Evolutionary conservation across 1,140 invertebrate genomes (phyloP), one percentile per base, ranked within the genome.

Genomic region (Heliothis subflexa): DNA sequence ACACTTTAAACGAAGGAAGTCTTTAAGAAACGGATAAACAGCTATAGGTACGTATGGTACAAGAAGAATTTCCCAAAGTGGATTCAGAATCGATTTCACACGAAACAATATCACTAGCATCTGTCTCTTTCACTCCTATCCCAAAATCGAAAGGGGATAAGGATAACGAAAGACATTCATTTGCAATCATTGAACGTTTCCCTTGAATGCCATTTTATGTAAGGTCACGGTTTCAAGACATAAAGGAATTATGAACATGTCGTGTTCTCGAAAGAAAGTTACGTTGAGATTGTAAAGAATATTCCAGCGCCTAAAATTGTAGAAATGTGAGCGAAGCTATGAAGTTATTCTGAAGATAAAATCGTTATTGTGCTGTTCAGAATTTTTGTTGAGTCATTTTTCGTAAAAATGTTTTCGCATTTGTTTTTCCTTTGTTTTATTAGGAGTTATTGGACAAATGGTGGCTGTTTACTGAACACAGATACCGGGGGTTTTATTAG

Each of bases 31-130:
- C 4, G 14, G 54, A 54, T 18, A 55, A 55, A n/a, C n/a, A n/a
- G 16, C 10, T 18, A 25, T 25, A 25, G 0, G 10, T 54, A n/a
- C 50, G 11, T 25, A 55, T 1, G 18, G 3, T 10, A 12, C 12
- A 66, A 47, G 45, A 49, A 52, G 66, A 52, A 71, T 33, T 55
- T 40, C 33, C 50, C 14, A 50, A 25, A 47, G 47, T 49, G 47
- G 21, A 70, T 70, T 71, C 68, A 71, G 68, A 71, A 71, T 71
- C 50, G 68, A 71, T 71, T 40, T 55, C n/a, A 55, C 10, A 55
- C 28, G 68, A 55, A 49, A 71, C 28, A 55, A 55, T 71, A 55
- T 54, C 49, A 71, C 49, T 55, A 1, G 40, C 16, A 55, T 18
- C n/a, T 14, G 50, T 71, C 68, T 55, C 68, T 40, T 33, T 71